These are phyloP conservation scores for Oreamnos americanus DNA, from an alignment of 2,113 vertebrate genomes.

Conservation along the genomic window DNA sequence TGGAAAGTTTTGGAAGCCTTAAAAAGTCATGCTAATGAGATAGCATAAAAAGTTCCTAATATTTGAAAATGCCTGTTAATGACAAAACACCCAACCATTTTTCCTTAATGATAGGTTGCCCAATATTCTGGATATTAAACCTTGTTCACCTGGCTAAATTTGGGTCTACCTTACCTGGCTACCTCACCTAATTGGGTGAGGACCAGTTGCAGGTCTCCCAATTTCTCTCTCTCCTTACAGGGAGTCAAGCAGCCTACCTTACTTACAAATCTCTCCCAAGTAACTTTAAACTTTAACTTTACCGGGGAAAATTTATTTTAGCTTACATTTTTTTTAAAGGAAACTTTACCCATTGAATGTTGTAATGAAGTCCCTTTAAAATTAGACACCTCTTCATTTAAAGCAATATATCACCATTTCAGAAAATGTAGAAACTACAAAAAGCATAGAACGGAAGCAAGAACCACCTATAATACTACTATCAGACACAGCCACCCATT, in stretches of 20 bases:
- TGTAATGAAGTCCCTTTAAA: not conserved
- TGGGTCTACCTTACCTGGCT: not conserved
- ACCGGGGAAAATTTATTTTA: not conserved
- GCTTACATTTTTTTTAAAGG: not conserved
- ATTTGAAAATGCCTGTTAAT: not conserved
- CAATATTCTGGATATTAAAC: not conserved
- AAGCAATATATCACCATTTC: not conserved
- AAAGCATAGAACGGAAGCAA: constrained; percentile 15
- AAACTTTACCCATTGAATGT: not conserved
- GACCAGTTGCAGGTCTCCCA: not conserved
- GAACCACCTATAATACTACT: not conserved
- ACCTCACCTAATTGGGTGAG: not conserved
- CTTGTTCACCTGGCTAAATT: not conserved
- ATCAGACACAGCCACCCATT: not conserved
- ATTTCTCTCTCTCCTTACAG: not conserved
- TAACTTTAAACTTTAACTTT: constrained; percentile 33
- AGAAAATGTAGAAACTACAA: constrained; percentile 14
- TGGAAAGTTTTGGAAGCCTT: not conserved
- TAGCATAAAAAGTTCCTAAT: not conserved
- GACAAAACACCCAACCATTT: not conserved
- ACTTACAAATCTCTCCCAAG: not conserved
- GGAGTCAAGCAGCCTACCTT: not conserved
- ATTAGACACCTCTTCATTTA: not conserved
- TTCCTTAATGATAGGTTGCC: not conserved
- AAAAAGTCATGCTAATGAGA: not conserved